Percentiles rank a stretch among this genome's conserved stretches.
Evolutionary conservation across 2,888 invertebrate genomes (phyloP).

Genomic region (Imbricaverruca yamaguchii): DNA sequence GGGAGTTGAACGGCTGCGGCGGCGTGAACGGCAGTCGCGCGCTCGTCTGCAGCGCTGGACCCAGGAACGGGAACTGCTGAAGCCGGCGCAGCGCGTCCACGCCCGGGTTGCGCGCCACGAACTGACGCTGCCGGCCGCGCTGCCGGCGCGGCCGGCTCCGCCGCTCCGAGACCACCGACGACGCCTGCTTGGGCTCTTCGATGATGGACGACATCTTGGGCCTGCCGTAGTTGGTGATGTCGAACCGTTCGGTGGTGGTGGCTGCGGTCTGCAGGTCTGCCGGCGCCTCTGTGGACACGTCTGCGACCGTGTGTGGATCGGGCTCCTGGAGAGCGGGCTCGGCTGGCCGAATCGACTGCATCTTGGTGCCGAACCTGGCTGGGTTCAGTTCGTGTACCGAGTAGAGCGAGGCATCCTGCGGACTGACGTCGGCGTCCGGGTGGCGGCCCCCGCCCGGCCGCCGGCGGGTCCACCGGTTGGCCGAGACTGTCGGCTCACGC

Average conservation of each 20-base stretch:
- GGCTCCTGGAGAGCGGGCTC: too few species aligned
- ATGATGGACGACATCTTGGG: conserved; percentile 1
- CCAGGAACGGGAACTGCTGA: conserved; percentile 60
- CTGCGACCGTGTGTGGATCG: neutral
- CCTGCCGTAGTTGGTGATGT: neutral
- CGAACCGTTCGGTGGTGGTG: neutral
- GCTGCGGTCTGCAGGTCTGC: neutral
- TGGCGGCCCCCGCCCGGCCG: neutral
- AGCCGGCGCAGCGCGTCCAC: conserved; percentile 77
- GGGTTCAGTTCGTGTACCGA: neutral
- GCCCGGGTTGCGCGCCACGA: conserved; percentile 55
- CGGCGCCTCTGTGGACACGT: neutral
- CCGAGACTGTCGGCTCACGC: neutral
- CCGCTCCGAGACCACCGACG: conserved; percentile 56
- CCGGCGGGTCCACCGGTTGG: neutral
- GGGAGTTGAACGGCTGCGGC: conserved; percentile 49
- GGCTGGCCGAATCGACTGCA: too few species aligned
- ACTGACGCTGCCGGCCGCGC: conserved; percentile 69
- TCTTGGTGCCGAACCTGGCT: neutral
- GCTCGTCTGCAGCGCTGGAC: conserved; percentile 86
- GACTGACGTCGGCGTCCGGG: neutral
- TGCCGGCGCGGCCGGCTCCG: conserved; percentile 68
- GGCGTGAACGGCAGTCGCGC: conserved; percentile 80
- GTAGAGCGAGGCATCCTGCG: neutral
- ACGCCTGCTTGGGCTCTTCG: neutral